phyloP scores from a whole-genome alignment of 1,140 invertebrate species.

The Drosophila obscura region DNA sequence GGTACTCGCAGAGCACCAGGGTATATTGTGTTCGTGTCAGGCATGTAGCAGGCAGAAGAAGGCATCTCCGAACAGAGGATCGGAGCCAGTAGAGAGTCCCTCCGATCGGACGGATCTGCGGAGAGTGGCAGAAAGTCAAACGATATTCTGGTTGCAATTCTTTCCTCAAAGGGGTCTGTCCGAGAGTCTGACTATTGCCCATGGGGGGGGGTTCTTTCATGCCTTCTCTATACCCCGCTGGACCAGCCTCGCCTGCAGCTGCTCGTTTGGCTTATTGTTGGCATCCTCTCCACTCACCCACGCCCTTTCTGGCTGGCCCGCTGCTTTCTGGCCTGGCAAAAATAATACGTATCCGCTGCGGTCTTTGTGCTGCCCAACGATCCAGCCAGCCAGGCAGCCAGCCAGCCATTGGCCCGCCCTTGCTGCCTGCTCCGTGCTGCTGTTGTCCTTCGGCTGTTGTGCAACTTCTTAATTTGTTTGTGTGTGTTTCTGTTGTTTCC shows the following conservation, averaged over 20 bases:
- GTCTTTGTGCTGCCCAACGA: constrained; percentile 42
- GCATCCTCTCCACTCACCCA: constrained; percentile 1
- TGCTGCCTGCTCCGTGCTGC: background rate
- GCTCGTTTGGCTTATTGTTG: constrained; percentile 69
- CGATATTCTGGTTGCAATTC: no score
- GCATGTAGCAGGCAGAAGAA: no score
- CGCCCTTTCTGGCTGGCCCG: constrained; percentile 3
- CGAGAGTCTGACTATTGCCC: no score
- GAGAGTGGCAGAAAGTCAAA: no score
- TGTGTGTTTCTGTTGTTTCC: constrained; percentile 50
- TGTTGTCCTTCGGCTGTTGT: background rate
- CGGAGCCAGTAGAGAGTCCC: no score
- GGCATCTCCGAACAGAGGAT: no score
- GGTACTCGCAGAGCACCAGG: background rate
- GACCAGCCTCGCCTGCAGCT: constrained; percentile 13
- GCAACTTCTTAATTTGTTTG: constrained; percentile 77
- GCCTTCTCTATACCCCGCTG: no score
- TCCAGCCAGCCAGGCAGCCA: background rate
- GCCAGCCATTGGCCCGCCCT: background rate
- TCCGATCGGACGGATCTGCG: no score
- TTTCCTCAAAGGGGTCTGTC: no score
- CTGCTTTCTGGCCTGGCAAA: constrained; percentile 62
- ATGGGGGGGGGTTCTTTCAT: no score
- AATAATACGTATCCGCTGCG: constrained; percentile 77
- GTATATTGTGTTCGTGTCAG: no score